Base-by-base conservation (phyloP, 2,797 vertebrate genomes). In the Graptemys geographica region DNA sequence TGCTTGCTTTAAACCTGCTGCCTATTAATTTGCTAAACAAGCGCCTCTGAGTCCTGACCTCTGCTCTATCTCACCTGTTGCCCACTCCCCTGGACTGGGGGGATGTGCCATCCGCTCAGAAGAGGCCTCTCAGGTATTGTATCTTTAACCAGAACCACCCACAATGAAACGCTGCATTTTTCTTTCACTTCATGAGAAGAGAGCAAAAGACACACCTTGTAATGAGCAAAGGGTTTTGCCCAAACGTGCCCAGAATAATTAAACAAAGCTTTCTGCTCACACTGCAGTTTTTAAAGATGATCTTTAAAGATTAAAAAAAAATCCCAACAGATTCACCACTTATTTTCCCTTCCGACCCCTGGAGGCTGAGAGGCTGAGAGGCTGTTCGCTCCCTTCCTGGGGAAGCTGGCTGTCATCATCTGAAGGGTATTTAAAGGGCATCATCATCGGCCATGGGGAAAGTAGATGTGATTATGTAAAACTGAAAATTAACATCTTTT, bases 371-470 rank as follows among this genome's bases (percentile, higher is more conserved):
- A 69, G 80, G 27, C n/a, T 1, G 44, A 62, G 52, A 69, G 80
- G 28, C n/a, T 1, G 44, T 74, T 88, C 62, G 47, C 80, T 92
- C 28, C 80, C 55, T 0, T 4, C 89, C 81, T 83, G 3, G 0
- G 80, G 83, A 89, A 95, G 69, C 51, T 33, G 65, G 69, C 69
- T 76, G 52, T 90, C 74, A 87, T 90, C 0, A 0, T 3, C 76
- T 98, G 97, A 98, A 98, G 98, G 98, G 96, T 97, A 96, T 98
- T 98, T 98, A 96, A 98, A 99, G 98, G 97, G 91, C 94, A 97
- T 11, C 52, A 86, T 12, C 41, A 1, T 21, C 84, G 80, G 90
- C 51, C 94, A 93, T 93, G 90, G 76, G 96, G 96, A 95, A 98
- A 98, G 96, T 21, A 72, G n/a, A 72, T 72, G 69, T 72, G 69